Evolutionary conservation across 2,797 vertebrate genomes (phyloP).

Genomic region (Falco naumanni): DNA sequence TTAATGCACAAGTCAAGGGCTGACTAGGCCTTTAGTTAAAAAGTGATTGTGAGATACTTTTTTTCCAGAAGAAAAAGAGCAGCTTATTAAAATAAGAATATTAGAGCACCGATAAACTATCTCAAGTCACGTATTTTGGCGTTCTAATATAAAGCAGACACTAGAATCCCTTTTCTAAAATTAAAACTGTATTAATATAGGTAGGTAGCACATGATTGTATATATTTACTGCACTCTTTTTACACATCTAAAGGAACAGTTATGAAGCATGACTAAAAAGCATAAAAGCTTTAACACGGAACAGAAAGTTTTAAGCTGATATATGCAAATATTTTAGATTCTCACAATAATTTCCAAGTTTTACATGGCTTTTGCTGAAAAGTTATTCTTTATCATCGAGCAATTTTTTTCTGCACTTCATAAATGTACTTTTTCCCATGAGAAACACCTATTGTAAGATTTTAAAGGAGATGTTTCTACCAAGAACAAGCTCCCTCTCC

Average conservation of each 20-base stretch:
- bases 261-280: not conserved
- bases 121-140: not conserved
- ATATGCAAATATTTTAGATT: not conserved
- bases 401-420: not conserved
- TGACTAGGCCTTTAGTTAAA: not conserved
- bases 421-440: not conserved
- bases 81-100: not conserved
- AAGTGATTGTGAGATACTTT: fast-evolving
- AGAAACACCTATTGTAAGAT: not conserved
- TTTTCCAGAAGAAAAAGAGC: not conserved
- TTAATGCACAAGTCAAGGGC: not conserved
- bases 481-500: not conserved
- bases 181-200: not conserved
- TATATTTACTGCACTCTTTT: not conserved
- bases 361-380: not conserved
- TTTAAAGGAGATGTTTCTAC: not conserved
- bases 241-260: not conserved
- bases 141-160: not conserved
- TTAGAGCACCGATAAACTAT: not conserved
- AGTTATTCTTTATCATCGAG: not conserved
- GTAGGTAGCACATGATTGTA: not conserved
- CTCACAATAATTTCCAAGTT: not conserved
- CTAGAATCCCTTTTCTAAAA: not conserved
- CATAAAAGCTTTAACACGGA: not conserved
- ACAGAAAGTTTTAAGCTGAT: not conserved